phyloP scores from a whole-genome alignment of 2,888 invertebrate genomes.

The Choristoneura rosaceana region DNA sequence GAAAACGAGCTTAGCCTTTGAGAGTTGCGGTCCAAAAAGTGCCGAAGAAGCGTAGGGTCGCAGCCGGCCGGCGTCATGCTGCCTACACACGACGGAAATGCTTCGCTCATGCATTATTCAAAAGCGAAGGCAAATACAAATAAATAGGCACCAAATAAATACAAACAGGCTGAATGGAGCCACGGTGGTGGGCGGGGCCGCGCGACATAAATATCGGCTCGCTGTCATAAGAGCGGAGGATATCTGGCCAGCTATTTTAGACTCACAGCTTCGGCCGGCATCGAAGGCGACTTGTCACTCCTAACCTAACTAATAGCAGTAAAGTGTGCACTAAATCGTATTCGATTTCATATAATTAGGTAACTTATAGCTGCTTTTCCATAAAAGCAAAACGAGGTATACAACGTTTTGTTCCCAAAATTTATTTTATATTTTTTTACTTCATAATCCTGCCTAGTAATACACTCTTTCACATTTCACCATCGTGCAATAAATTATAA shows the following conservation, averaged over 20 bases:
- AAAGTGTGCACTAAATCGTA: background rate
- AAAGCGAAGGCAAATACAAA: constrained; percentile 83
- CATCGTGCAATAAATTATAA: too few species aligned
- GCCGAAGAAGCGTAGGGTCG: constrained; percentile 58
- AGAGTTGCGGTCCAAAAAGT: constrained; percentile 52
- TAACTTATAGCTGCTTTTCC: too few species aligned
- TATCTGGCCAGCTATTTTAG: constrained; percentile 79
- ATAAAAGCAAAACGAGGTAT: too few species aligned
- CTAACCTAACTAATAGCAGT: constrained; percentile 26
- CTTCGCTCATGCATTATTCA: constrained; percentile 84
- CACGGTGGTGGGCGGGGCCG: constrained; percentile 80
- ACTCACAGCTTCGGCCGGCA: constrained; percentile 49
- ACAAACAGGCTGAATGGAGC: constrained; percentile 85
- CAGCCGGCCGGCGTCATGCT: constrained; percentile 75
- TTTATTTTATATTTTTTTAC: too few species aligned
- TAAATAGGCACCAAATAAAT: constrained; percentile 85
- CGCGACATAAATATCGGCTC: constrained; percentile 83
- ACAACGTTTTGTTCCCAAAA: too few species aligned
- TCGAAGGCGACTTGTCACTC: constrained; percentile 43
- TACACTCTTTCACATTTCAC: too few species aligned
- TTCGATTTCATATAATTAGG: background rate
- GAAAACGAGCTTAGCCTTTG: constrained; percentile 5
- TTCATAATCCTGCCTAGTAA: too few species aligned
- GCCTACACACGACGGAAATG: constrained; percentile 85
- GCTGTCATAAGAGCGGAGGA: constrained; percentile 80